phyloP scores from a whole-genome alignment of 2,113 vertebrate genomes.

The Eleginops maclovinus region DNA sequence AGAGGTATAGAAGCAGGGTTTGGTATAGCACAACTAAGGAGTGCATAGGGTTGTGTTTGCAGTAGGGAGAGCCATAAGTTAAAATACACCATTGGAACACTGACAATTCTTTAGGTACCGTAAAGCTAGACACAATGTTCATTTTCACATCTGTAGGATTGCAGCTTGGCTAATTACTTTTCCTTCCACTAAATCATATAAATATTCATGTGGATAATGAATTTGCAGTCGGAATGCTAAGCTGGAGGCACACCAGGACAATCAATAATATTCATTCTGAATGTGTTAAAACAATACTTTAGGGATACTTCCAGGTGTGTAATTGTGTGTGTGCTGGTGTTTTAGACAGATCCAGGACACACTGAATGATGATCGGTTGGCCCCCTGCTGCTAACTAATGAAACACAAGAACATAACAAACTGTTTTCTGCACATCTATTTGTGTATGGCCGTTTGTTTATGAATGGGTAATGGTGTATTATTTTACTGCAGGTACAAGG shows the following conservation, averaged over 20 bases:
- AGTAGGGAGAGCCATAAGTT: neutral
- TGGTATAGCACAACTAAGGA: neutral
- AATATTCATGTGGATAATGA: constrained; percentile 61
- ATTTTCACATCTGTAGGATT: constrained; percentile 26
- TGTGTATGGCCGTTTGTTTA: constrained; percentile 7
- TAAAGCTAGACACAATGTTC: constrained; percentile 1
- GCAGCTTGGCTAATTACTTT: constrained; percentile 37
- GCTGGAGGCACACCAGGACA: constrained; percentile 41
- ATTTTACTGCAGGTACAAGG: neutral
- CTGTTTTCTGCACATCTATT: neutral
- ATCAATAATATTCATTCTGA: constrained; percentile 54
- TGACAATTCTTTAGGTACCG: neutral
- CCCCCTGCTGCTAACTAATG: constrained; percentile 54
- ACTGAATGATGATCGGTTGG: constrained; percentile 63
- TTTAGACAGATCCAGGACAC: constrained; percentile 71
- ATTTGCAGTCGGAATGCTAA: constrained; percentile 57
- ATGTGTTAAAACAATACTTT: constrained; percentile 55
- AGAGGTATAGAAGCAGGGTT: neutral
- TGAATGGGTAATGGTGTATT: neutral
- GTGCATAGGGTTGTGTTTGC: neutral
- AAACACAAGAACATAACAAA: constrained; percentile 53
- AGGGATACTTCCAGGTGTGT: too few relatives aligned
- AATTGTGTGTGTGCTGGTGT: constrained; percentile 8
- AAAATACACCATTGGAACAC: neutral
- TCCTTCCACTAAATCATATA: constrained; percentile 25